Evolutionary conservation across 2,113 vertebrate species (phyloP).

Genomic region (Manacus vitellinus): DNA sequence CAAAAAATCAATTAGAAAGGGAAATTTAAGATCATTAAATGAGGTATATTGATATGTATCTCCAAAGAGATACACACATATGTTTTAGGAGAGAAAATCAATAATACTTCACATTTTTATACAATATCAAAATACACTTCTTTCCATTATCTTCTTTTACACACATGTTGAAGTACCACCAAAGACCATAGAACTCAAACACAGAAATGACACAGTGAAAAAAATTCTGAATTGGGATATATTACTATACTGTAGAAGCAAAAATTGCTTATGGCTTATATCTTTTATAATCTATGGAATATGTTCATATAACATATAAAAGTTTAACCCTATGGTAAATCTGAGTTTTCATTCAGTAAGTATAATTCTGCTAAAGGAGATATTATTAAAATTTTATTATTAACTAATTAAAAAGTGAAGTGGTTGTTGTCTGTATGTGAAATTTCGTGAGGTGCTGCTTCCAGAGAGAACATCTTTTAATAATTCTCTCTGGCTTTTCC

Average conservation of each 20-base stretch:
- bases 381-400: neutral
- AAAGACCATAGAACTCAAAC: neutral
- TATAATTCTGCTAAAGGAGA: neutral
- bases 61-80: rapidly evolving
- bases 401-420: neutral
- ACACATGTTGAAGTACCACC: neutral
- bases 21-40: neutral
- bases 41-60: neutral
- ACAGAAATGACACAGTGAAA: neutral
- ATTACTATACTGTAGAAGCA: neutral
- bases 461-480: neutral
- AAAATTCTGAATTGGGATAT: neutral
- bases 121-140: neutral
- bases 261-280: neutral
- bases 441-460: neutral
- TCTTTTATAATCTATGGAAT: neutral
- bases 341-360: neutral
- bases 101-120: neutral
- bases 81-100: neutral
- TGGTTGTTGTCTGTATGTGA: neutral
- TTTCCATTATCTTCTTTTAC: neutral
- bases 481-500: neutral
- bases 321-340: neutral
- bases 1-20: neutral
- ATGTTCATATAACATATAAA: neutral